Evolutionary conservation across 2,888 invertebrate genomes (phyloP).

Genomic region (Vesta saturnalis): DNA sequence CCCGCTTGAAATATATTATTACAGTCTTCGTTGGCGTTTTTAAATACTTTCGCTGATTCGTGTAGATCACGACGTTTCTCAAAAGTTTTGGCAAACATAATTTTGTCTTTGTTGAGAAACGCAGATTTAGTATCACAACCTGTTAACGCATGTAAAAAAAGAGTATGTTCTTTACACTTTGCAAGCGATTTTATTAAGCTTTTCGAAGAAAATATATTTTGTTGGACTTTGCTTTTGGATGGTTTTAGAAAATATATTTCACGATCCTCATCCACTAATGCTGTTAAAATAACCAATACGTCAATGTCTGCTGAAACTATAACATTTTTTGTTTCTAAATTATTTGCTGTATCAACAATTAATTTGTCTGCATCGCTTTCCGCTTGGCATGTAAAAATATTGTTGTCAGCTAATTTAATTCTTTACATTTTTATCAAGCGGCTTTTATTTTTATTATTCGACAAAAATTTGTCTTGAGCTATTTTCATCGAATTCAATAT

Average conservation of each 20-base stretch:
- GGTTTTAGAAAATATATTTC: slow-evolving; percentile 7
- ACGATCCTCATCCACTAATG: neutral
- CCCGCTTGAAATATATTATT: neutral
- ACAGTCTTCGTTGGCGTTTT: neutral
- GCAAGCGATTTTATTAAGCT: neutral
- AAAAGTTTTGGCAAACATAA: neutral
- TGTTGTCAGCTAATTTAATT: slow-evolving; percentile 4
- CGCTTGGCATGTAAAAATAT: slow-evolving; percentile 22
- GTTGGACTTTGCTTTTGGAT: too few relatives aligned
- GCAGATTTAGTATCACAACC: neutral
- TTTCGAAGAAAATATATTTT: slow-evolving; percentile 2
- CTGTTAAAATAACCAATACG: slow-evolving; percentile 10
- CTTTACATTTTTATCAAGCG: slow-evolving; percentile 30
- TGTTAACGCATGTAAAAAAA: neutral
- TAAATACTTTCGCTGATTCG: neutral
- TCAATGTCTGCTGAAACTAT: slow-evolving; percentile 30
- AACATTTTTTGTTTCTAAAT: slow-evolving; percentile 20
- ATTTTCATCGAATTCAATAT: slow-evolving; percentile 12
- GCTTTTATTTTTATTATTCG: slow-evolving; percentile 22
- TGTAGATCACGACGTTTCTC: neutral
- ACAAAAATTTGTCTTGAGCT: slow-evolving; percentile 8
- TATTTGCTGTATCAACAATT: slow-evolving; percentile 31
- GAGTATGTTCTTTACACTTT: neutral
- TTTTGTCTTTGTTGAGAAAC: neutral
- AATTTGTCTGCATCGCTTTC: slow-evolving; percentile 26